Conservation (phyloP, 1,140 invertebrate species). For the Rhynchophorus ferrugineus region DNA sequence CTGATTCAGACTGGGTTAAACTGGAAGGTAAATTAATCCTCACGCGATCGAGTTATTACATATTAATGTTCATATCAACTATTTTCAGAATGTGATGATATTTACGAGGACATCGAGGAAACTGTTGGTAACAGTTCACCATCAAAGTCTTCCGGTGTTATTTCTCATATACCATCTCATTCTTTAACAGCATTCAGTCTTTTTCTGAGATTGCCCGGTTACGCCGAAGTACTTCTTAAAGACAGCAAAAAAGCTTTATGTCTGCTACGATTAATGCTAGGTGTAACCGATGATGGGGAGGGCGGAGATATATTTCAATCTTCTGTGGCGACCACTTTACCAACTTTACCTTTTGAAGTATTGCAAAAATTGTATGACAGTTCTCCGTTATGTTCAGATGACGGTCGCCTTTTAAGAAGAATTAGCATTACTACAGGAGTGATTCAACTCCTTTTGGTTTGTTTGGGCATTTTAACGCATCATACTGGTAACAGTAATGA, state of each 20-base stretch:
- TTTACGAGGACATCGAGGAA: conserved; percentile 59
- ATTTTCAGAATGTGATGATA: conserved; percentile 54
- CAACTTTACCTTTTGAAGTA: conserved; percentile 84
- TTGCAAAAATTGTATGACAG: conserved; percentile 71
- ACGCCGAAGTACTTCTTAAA: conserved; percentile 77
- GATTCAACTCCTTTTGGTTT: conserved; percentile 75
- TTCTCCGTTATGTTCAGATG: conserved; percentile 71
- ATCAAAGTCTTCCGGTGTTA: conserved; percentile 34
- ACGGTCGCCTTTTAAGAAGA: conserved; percentile 67
- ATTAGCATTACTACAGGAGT: conserved; percentile 77
- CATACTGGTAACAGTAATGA: conserved; percentile 45
- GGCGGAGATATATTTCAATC: conserved; percentile 72
- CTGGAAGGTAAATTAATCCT: conserved; percentile 41
- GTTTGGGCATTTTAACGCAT: conserved; percentile 83
- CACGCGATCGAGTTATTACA: too few species aligned
- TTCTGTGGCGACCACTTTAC: conserved; percentile 63
- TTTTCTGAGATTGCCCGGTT: conserved; percentile 79
- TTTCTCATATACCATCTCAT: conserved; percentile 70
- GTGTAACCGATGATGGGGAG: conserved; percentile 85
- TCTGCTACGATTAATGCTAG: conserved; percentile 74
- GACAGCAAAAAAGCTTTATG: conserved; percentile 79
- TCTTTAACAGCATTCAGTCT: conserved; percentile 83
- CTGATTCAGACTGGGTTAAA: conserved; percentile 66
- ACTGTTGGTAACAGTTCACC: conserved; percentile 37
- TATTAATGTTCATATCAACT: too few species aligned